Base-by-base conservation (phyloP, 2,888 invertebrate genomes). In the Apodemia zela region DNA sequence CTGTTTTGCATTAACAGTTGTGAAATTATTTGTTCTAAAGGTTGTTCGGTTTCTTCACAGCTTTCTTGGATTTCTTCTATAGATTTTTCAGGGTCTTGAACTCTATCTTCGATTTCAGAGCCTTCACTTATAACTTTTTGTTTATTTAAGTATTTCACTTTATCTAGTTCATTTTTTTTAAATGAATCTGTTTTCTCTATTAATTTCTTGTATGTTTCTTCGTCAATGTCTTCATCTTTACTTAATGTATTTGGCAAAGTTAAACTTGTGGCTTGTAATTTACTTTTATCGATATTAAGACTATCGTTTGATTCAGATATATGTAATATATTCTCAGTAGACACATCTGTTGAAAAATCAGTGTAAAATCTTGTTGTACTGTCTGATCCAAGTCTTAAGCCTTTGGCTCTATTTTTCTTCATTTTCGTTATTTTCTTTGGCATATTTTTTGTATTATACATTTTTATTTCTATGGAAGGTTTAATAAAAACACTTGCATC, bases 1-100 rank as follows among this genome's bases (percentile, higher is more conserved):
- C 95, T 93, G 75, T 96, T 97, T 78, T 97, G 95, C 94, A 97
- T 94, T 6, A 97, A 85, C 15, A 97, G 88, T 76, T 97, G 97
- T 0, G 96, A 95, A 61, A 97, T 96, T 60, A 97, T 95, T 83
- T 96, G 93, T 82, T 96, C 95, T 72, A 95, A 89, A 60, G 93
- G 95, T 77, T 93, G 94, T 75, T 93, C 93, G 21, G 74, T 75
- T 65, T 86, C 86, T 72, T 89, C 84, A 49, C 80, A 80, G 60
- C 76, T 84, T 70, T 85, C 85, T 61, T 71, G 70, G 13, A 79
- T 73, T 54, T 66, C 81, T 74, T 69, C 79, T 70, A 68, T 71
- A 66, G 67, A 69, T 75, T 61, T 63, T 67, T 82, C 77, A 15
- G 68, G 67, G 47, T 82, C 84, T 65, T 69, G 69, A 21, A 71